These are phyloP conservation scores for Columbina picui DNA, from an alignment of 2,113 vertebrate genomes.

Conservation along the genomic window DNA sequence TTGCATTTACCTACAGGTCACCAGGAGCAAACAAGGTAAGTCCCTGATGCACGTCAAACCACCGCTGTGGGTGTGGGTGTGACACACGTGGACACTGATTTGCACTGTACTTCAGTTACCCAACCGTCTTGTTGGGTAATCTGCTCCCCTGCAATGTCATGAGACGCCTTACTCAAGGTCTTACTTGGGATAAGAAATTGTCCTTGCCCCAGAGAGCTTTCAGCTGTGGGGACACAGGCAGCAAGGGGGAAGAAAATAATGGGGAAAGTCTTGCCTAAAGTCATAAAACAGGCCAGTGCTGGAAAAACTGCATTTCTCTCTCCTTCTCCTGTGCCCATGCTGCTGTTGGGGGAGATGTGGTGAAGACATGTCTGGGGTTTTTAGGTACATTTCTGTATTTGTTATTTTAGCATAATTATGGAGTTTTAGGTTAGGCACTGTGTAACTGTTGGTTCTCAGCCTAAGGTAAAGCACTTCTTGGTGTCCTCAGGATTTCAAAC, in stretches of 20 bases:
- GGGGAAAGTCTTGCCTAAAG: not conserved
- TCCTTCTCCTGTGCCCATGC: not conserved
- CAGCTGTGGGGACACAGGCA: not conserved
- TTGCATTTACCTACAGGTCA: not conserved
- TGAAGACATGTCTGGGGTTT: not conserved
- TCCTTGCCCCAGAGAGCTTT: not conserved
- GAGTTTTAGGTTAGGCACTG: not conserved
- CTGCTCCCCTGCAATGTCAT: not conserved
- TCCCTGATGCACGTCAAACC: not conserved
- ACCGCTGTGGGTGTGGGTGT: not conserved
- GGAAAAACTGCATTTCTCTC: not conserved
- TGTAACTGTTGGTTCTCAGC: not conserved
- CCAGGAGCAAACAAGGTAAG: not conserved
- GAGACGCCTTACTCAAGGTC: constrained; percentile 3
- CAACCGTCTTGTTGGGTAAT: not conserved
- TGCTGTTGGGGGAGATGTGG: accelerated
- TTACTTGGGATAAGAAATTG: not conserved
- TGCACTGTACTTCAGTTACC: not conserved
- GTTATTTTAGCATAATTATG: not conserved
- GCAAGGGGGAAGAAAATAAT: not conserved
- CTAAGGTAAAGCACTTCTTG: not conserved
- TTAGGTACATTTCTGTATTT: not conserved
- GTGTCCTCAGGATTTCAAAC: not conserved
- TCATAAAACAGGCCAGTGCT: not conserved
- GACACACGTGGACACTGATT: not conserved